These are phyloP conservation scores for Melipona quadrifasciata DNA, from an alignment of 1,140 invertebrate species.

Conservation along the genomic window DNA sequence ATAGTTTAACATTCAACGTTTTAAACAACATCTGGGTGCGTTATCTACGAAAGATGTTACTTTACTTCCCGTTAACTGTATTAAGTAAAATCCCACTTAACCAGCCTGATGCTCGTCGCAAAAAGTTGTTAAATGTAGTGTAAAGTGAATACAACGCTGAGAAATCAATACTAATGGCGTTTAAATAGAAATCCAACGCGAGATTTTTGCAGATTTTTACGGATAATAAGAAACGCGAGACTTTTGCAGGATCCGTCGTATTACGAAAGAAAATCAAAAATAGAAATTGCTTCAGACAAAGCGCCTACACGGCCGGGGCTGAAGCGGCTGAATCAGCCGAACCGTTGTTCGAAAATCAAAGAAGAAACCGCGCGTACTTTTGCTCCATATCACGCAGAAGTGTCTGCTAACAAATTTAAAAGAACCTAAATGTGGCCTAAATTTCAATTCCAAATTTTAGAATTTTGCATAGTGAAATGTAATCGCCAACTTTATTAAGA, in stretches of 20 bases:
- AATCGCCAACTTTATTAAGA: no score
- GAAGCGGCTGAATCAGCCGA: constrained; percentile 30
- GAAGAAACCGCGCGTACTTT: constrained; percentile 20
- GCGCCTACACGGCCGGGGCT: not conserved
- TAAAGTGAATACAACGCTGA: not conserved
- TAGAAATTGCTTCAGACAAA: constrained; percentile 9
- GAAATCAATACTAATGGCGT: not conserved
- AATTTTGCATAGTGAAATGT: not conserved
- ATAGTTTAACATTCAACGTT: not conserved
- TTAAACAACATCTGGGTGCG: not conserved
- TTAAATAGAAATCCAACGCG: not conserved
- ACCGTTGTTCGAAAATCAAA: constrained; percentile 40
- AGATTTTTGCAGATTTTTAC: no score
- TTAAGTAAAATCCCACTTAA: not conserved
- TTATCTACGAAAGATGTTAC: no score
- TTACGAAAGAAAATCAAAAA: constrained; percentile 19
- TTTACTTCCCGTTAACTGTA: not conserved
- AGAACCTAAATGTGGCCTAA: not conserved
- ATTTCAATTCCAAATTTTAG: not conserved
- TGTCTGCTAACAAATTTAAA: constrained; percentile 14
- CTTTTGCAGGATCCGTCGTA: not conserved
- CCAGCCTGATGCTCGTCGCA: not conserved
- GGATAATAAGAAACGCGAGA: no score
- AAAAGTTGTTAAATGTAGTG: not conserved
- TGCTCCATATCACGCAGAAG: constrained; percentile 36